Percentiles rank a stretch among this genome's conserved stretches.
Conservation (phyloP, 1,140 invertebrate species). For the Drosophila willistoni region DNA sequence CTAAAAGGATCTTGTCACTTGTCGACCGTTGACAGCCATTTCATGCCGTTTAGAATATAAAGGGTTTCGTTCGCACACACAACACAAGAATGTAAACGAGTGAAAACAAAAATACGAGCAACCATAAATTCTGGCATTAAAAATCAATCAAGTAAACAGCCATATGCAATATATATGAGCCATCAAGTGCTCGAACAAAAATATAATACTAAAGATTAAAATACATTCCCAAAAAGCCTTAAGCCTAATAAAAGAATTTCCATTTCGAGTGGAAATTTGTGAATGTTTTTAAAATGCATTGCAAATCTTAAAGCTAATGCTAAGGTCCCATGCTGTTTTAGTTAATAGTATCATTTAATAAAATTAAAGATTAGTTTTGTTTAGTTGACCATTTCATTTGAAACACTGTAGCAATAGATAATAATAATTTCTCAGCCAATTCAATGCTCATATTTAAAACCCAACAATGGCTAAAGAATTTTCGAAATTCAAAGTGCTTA, state of each 20-base stretch:
- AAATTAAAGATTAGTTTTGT: too few relatives aligned
- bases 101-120: background rate
- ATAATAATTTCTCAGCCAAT: too few relatives aligned
- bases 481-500: background rate
- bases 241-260: background rate
- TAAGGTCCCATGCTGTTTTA: too few relatives aligned
- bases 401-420: too few relatives aligned
- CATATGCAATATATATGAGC: conserved; percentile 15
- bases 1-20: conserved; percentile 67
- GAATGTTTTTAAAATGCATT: too few relatives aligned
- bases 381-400: too few relatives aligned
- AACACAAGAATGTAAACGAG: background rate
- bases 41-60: conserved; percentile 48
- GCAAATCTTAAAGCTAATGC: too few relatives aligned
- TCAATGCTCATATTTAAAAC: too few relatives aligned
- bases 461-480: background rate
- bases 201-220: conserved; percentile 1
- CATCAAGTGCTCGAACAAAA: background rate
- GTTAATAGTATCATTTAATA: too few relatives aligned
- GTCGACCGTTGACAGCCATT: conserved; percentile 43
- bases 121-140: conserved; percentile 7
- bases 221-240: background rate
- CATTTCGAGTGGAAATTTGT: too few relatives aligned
- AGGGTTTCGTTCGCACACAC: conserved; percentile 15
- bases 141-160: conserved; percentile 13